These are phyloP conservation scores for Eretmocerus hayati DNA, from an alignment of 2,888 invertebrate genomes.

Conservation along the genomic window DNA sequence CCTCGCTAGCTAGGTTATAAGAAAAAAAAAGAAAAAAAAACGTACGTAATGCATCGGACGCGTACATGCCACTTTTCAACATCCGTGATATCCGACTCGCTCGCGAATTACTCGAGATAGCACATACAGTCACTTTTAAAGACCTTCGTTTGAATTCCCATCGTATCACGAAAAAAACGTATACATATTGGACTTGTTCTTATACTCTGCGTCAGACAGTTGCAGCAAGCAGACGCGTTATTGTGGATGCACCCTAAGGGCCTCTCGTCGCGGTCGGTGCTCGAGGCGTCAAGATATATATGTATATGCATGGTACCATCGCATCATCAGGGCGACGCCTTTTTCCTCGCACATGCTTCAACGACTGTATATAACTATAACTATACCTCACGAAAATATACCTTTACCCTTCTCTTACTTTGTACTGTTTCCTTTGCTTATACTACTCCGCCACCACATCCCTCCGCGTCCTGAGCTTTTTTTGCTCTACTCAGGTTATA, in stretches of 20 bases:
- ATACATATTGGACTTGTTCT: no score
- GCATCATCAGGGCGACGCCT: constrained; percentile 3
- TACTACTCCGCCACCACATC: not conserved
- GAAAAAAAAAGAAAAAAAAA: no score
- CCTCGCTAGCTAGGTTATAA: no score
- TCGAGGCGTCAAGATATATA: not conserved
- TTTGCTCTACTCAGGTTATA: not conserved
- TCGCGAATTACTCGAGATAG: no score
- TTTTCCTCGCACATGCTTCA: constrained; percentile 4
- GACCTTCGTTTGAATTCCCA: no score
- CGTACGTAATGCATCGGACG: no score
- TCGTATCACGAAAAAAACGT: no score
- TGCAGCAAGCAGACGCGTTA: no score
- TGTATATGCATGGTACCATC: not conserved
- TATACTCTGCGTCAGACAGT: no score
- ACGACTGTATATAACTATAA: not conserved
- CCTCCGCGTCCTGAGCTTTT: constrained; percentile 2
- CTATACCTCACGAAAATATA: not conserved
- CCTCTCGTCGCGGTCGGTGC: not conserved
- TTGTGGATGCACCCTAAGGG: constrained; percentile 10
- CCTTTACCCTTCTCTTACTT: not conserved
- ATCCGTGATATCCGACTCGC: no score
- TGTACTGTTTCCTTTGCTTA: not conserved
- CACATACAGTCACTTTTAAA: no score
- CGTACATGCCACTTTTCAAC: no score